Evolutionary conservation across 2,797 vertebrate species (phyloP).

Genomic region (Babyrousa celebensis): DNA sequence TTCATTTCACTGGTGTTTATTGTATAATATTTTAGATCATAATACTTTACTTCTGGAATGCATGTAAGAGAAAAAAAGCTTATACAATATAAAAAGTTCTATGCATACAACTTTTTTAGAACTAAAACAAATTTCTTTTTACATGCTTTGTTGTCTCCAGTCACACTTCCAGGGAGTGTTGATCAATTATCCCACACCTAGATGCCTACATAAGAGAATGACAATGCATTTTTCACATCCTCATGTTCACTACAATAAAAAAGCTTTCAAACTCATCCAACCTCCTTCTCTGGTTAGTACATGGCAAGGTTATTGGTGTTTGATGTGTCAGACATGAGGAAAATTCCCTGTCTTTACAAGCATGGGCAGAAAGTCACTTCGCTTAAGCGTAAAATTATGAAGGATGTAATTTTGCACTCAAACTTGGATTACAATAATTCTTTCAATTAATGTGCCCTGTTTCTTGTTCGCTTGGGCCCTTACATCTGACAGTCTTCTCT

Average conservation of each 20-base stretch:
- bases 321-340: conserved; percentile 75
- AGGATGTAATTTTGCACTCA: conserved; percentile 78
- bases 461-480: conserved; percentile 72
- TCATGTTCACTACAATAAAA: conserved; percentile 42
- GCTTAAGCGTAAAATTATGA: conserved; percentile 81
- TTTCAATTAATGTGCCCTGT: conserved; percentile 79
- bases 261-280: conserved; percentile 74
- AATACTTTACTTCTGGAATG: background rate
- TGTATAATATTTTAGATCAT: conserved; percentile 16
- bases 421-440: conserved; percentile 76
- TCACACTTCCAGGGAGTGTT: conserved; percentile 63
- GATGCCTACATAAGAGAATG: conserved; percentile 41
- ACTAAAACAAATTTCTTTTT: conserved; percentile 68
- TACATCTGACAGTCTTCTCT: conserved; percentile 76
- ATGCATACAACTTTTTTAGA: background rate
- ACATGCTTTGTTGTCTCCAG: conserved; percentile 57
- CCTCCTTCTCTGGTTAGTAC: conserved; percentile 69
- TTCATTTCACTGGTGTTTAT: conserved; percentile 76
- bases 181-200: conserved; percentile 60
- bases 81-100: background rate
- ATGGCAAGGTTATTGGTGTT: conserved; percentile 82
- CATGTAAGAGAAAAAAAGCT: background rate
- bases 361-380: conserved; percentile 69
- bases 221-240: conserved; percentile 43
- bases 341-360: conserved; percentile 75